Percentiles rank a stretch among this genome's conserved stretches.
Conservation (phyloP, 2,888 invertebrate species). For the Apodemia zela region DNA sequence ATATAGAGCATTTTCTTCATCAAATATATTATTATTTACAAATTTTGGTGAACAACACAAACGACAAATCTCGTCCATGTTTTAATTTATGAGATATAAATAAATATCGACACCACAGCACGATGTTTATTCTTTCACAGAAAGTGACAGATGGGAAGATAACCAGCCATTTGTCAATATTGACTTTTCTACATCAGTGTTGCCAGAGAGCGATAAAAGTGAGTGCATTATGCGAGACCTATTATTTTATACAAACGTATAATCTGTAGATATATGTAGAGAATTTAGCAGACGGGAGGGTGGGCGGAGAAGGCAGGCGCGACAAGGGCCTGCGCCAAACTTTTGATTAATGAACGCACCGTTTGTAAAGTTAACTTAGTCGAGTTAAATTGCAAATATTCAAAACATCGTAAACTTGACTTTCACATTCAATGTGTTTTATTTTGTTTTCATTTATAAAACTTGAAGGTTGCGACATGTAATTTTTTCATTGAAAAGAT, state of each 20-base stretch:
- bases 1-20: conserved; percentile 84
- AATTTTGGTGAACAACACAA: conserved; percentile 70
- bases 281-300: conserved; percentile 52
- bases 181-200: conserved; percentile 51
- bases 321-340: conserved; percentile 72
- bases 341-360: conserved; percentile 79
- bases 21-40: conserved; percentile 85
- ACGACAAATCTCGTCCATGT: conserved; percentile 68
- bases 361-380: conserved; percentile 73
- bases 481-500: background rate
- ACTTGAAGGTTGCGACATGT: conserved; percentile 11
- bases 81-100: conserved; percentile 37
- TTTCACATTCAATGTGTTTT: conserved; percentile 36
- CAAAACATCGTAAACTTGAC: conserved; percentile 56
- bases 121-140: conserved; percentile 50
- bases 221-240: conserved; percentile 55
- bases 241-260: conserved; percentile 36
- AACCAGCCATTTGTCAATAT: conserved; percentile 66
- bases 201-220: conserved; percentile 41
- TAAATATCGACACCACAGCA: conserved; percentile 34
- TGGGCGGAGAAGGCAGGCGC: conserved; percentile 48
- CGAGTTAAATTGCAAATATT: conserved; percentile 65
- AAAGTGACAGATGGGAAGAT: conserved; percentile 50
- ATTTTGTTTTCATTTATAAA: conserved; percentile 21
- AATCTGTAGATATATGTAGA: conserved; percentile 36